These are phyloP conservation scores for Epinephelus lanceolatus DNA, from an alignment of 2,113 vertebrate genomes.

Conservation along the genomic window DNA sequence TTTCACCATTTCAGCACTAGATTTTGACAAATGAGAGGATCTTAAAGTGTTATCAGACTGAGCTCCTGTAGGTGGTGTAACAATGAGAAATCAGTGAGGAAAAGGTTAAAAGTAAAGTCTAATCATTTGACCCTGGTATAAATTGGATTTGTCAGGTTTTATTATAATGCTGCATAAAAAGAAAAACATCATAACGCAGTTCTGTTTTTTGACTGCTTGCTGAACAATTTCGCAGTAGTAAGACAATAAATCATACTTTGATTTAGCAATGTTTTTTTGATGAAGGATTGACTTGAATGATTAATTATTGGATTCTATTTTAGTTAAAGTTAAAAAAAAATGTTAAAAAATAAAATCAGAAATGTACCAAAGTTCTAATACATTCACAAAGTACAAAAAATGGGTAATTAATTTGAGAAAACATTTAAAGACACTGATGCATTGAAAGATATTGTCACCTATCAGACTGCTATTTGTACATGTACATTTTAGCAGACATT, in stretches of 20 bases:
- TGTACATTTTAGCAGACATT: background rate
- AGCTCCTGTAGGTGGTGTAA: constrained; percentile 1
- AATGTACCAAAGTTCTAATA: background rate
- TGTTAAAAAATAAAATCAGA: background rate
- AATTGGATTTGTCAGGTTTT: background rate
- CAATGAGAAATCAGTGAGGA: background rate
- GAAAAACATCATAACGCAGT: background rate
- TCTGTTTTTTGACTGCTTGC: background rate
- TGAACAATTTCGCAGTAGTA: background rate
- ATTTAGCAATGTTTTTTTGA: background rate
- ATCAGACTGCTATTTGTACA: too few relatives aligned
- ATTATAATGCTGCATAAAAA: background rate
- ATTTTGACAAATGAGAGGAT: constrained; percentile 25
- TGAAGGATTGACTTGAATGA: background rate
- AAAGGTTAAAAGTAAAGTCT: background rate
- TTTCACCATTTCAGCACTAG: background rate
- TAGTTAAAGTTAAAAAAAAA: background rate
- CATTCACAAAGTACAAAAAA: background rate
- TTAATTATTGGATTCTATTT: too few relatives aligned
- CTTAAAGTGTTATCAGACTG: background rate
- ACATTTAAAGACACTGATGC: background rate
- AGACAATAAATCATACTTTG: background rate
- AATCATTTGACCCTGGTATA: background rate
- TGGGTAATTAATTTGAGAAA: background rate
- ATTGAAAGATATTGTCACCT: background rate